These are phyloP conservation scores for Cantharis rufa DNA, from an alignment of 2,888 invertebrate species.

Conservation along the genomic window DNA sequence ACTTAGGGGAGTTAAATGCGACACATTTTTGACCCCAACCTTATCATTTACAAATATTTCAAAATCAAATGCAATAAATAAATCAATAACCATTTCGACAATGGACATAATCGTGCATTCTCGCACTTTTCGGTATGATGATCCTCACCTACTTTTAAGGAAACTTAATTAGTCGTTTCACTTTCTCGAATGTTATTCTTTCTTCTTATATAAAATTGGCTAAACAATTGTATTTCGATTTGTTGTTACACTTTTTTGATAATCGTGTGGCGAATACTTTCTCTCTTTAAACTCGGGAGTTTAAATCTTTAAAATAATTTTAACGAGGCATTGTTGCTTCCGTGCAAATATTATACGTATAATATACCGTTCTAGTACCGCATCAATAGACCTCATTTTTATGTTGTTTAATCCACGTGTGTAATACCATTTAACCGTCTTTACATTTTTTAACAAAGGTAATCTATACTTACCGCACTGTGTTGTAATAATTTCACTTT, in stretches of 20 bases:
- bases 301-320: slow-evolving; percentile 7
- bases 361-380: not conserved
- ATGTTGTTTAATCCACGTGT: not conserved
- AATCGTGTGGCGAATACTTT: slow-evolving; percentile 6
- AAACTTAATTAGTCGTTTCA: not conserved
- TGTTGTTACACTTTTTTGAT: not conserved
- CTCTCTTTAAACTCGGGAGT: slow-evolving; percentile 9
- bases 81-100: not conserved
- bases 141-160: not conserved
- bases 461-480: slow-evolving; percentile 5
- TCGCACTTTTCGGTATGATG: not conserved
- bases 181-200: not conserved
- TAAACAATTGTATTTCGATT: not conserved
- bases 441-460: slow-evolving; percentile 13
- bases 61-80: not conserved
- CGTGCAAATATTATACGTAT: not conserved
- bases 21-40: slow-evolving; percentile 4
- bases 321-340: slow-evolving; percentile 12
- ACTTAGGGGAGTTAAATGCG: slow-evolving; percentile 3
- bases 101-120: not conserved
- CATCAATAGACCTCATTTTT: not conserved
- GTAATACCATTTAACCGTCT: slow-evolving; percentile 1
- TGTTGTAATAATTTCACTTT: slow-evolving; percentile 26
- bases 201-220: not conserved
- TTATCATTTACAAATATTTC: not conserved